phyloP scores from a whole-genome alignment of 2,888 invertebrate genomes.

The Alcis repandata region DNA sequence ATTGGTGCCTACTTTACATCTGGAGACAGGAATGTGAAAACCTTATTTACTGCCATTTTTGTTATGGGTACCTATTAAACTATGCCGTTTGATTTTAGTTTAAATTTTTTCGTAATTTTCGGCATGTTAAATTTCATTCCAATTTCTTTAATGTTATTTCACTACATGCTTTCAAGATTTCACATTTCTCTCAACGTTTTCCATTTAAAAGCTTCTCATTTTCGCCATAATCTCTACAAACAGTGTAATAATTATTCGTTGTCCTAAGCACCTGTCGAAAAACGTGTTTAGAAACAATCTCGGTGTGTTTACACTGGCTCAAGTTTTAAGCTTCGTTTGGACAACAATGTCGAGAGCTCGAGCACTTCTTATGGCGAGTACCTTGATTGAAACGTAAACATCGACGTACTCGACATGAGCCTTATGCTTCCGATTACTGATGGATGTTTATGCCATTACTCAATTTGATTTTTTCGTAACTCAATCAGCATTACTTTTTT shows the following conservation, averaged over 20 bases:
- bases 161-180: background rate
- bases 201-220: slow-evolving; percentile 21
- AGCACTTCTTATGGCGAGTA: slow-evolving; percentile 51
- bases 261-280: slow-evolving; percentile 48
- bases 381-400: slow-evolving; percentile 49
- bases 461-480: slow-evolving; percentile 1
- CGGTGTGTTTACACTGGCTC: slow-evolving; percentile 54
- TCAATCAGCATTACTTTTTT: background rate
- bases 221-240: slow-evolving; percentile 20
- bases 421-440: slow-evolving; percentile 22
- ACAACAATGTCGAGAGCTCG: slow-evolving; percentile 54
- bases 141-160: background rate
- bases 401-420: slow-evolving; percentile 22
- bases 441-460: slow-evolving; percentile 9
- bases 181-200: slow-evolving; percentile 14
- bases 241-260: slow-evolving; percentile 31
- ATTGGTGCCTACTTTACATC: slow-evolving; percentile 13
- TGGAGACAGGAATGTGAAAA: background rate
- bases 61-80: too few relatives aligned
- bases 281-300: slow-evolving; percentile 52
- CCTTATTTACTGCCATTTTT: too few relatives aligned
- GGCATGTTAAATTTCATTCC: background rate
- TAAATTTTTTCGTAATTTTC: background rate
- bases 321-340: slow-evolving; percentile 51
- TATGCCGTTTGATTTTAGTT: background rate